phyloP scores from a whole-genome alignment of 2,113 vertebrate species.

The Bagarius yarrelli region DNA sequence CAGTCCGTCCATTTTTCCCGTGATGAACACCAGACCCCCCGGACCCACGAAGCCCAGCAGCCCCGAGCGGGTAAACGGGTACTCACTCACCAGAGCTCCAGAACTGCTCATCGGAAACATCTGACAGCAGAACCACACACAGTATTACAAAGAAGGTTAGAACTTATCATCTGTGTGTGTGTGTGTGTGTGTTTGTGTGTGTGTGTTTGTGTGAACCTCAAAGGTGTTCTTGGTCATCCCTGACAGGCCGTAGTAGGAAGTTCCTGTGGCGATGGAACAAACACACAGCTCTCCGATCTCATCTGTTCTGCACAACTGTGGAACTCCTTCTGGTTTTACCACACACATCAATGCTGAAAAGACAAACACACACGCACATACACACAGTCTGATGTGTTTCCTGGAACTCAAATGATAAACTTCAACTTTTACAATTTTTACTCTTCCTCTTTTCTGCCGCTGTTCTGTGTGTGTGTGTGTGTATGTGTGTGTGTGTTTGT shows the following conservation, averaged over 20 bases:
- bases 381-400: not conserved
- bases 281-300: slow-evolving; percentile 96
- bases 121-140: slow-evolving; percentile 62
- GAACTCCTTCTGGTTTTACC: slow-evolving; percentile 93
- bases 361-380: not conserved
- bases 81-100: slow-evolving; percentile 92
- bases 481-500: slow-evolving; percentile 14
- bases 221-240: slow-evolving; percentile 99
- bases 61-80: slow-evolving; percentile 92
- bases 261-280: slow-evolving; percentile 90
- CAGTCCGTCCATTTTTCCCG: slow-evolving; percentile 98
- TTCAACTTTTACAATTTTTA: not conserved
- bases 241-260: slow-evolving; percentile 94
- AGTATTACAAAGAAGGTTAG: not conserved
- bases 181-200: not conserved
- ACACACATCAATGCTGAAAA: slow-evolving; percentile 89
- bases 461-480: slow-evolving; percentile 1
- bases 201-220: slow-evolving; percentile 73
- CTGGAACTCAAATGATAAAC: too few species aligned
- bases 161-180: not conserved
- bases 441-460: not conserved
- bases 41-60: slow-evolving; percentile 94
- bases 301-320: slow-evolving; percentile 93
- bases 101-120: slow-evolving; percentile 90
- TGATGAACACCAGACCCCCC: slow-evolving; percentile 93